Conservation (phyloP, 2,797 vertebrate genomes). For the Paratrypauchen microcephalus region DNA sequence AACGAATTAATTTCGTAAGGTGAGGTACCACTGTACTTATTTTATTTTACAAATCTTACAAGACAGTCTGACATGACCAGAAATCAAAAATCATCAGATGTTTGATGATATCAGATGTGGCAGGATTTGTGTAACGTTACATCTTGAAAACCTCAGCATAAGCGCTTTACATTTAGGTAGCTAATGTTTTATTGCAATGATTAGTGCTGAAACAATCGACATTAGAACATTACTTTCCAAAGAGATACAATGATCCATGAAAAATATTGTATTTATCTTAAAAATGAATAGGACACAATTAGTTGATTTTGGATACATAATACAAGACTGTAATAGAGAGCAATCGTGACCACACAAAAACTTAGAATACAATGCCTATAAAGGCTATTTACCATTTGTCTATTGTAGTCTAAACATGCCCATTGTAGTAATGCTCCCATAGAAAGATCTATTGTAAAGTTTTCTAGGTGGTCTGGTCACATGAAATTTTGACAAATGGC, state of each 20-base stretch:
- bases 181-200: neutral
- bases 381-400: constrained; percentile 30
- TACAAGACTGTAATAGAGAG: constrained; percentile 11
- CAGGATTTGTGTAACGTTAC: neutral
- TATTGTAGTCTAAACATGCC: constrained; percentile 41
- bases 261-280: neutral
- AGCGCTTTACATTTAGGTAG: neutral
- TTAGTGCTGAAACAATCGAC: neutral
- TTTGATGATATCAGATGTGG: neutral
- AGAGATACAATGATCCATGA: neutral
- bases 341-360: constrained; percentile 14
- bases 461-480: constrained; percentile 55
- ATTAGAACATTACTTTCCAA: neutral
- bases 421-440: constrained; percentile 44
- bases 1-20: too few species aligned
- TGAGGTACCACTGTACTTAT: too few species aligned
- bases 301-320: neutral
- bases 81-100: neutral
- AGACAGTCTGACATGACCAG: neutral
- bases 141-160: neutral
- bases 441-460: constrained; percentile 60
- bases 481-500: constrained; percentile 53
- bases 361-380: constrained; percentile 10
- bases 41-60: neutral
- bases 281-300: neutral